A percentile compares a stretch with the other conserved stretches of the same genome.
phyloP scores from a whole-genome alignment of 53 echinoderm and acorn worm species.

The Temnopleurus reevesii region DNA sequence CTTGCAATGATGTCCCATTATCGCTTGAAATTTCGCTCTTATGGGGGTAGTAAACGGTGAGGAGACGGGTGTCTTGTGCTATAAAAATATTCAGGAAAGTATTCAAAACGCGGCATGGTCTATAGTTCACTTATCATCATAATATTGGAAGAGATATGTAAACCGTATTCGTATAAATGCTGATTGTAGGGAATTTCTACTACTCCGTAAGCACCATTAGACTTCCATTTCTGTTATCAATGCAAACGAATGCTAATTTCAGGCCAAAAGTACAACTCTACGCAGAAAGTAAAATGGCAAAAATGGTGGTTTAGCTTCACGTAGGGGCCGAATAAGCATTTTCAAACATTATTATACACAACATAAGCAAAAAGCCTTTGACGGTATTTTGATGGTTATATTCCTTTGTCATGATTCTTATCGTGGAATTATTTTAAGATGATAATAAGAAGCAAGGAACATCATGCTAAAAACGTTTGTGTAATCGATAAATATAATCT shows the following conservation, averaged over 20 bases:
- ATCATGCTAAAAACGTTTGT: no score
- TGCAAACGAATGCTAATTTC: conserved; percentile 31
- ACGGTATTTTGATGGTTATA: no score
- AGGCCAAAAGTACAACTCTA: conserved; percentile 1
- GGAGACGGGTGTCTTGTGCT: background rate
- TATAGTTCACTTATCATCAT: background rate
- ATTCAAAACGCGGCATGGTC: conserved; percentile 13
- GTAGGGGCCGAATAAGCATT: no score
- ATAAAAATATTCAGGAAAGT: background rate
- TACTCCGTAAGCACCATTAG: background rate
- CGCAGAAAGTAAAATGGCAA: background rate
- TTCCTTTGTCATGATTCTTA: no score
- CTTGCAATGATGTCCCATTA: conserved; percentile 37
- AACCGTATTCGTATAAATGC: background rate
- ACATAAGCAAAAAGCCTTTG: no score
- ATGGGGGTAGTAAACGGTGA: conserved; percentile 1
- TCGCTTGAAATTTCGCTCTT: conserved; percentile 20
- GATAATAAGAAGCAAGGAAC: no score
- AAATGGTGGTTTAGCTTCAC: no score
- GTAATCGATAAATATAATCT: no score
- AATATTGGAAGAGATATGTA: background rate
- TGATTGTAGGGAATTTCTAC: background rate
- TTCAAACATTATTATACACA: no score
- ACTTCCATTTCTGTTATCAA: background rate
- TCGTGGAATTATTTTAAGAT: no score